Evolutionary conservation across 2,888 invertebrate genomes (phyloP), one percentile per base, ranked within the genome.

Genomic region (Rotaria socialis): DNA sequence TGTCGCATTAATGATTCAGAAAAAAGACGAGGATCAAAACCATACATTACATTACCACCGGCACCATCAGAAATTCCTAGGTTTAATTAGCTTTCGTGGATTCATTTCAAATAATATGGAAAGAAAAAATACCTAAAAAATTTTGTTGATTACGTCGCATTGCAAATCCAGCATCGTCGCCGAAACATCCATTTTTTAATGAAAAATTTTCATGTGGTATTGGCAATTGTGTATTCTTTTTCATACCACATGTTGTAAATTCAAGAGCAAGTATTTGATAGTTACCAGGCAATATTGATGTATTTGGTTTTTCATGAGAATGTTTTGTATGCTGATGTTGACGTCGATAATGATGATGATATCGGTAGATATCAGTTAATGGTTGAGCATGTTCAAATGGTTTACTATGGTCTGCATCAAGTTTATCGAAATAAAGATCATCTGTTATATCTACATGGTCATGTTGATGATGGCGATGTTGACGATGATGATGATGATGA

Each of bases 21-120:
- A 85, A 87, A 87, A 41, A 84, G 60, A 60, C 84, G 75, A 16
- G 87, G 87, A 86, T 87, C 86, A 58, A 75, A 85, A 10, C 87
- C 87, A 35, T 86, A 84, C 80, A 74, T 85, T 35, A 35, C n/a
- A 60, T 87, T 87, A 43, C 87, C 87, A 85, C 86, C 84, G 10
- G 87, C 87, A n/a, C 87, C 87, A 85, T 87, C 87, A n/a, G 87
- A 84, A 47, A 87, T 58, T 35, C 84, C 86, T 84, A 55, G 35
- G 2, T 41, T 10, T 5, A 85, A 43, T 50, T 4, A 52, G 41
- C 47, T 41, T 24, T 47, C 8, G 47, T 14, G 52, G 16, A 11
- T 52, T 14, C 14, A 5, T 50, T 11, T 14, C 50, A 50, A 8
- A 50, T 11, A 14, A 14, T 8, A 50, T 11, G 0, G 14, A 8